phyloP scores from a whole-genome alignment of 2,797 vertebrate species.

The Phyllotis vaccarum region DNA sequence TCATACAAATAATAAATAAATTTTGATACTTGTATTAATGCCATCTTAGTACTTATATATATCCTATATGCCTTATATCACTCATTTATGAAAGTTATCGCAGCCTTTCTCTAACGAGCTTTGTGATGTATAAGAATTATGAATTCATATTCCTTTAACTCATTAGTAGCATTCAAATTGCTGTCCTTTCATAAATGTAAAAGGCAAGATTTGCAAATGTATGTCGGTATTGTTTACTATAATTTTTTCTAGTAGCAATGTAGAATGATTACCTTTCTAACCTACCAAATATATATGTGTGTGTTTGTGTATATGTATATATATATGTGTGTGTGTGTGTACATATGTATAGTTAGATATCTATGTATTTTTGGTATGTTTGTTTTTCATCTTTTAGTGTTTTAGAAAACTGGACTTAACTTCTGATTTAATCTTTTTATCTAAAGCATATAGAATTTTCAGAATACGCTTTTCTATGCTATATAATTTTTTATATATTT shows the following conservation, averaged over 20 bases:
- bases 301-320: constrained; percentile 77
- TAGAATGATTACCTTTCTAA: constrained; percentile 63
- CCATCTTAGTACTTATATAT: neutral
- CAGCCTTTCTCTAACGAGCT: constrained; percentile 9
- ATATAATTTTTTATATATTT: constrained; percentile 58
- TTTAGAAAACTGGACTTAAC: constrained; percentile 27
- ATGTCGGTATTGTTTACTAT: constrained; percentile 25
- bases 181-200: constrained; percentile 15
- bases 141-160: neutral
- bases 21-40: constrained; percentile 37
- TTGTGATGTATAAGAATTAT: constrained; percentile 31
- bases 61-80: neutral
- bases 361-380: constrained; percentile 82
- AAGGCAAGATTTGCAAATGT: constrained; percentile 47
- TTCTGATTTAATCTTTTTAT: constrained; percentile 61
- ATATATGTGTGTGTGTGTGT: constrained; percentile 78
- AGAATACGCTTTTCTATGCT: constrained; percentile 48
- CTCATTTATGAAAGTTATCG: constrained; percentile 38
- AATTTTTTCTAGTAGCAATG: constrained; percentile 69
- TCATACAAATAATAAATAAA: neutral
- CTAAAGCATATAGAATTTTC: constrained; percentile 46
- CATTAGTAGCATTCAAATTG: constrained; percentile 48
- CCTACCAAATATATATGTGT: constrained; percentile 77
- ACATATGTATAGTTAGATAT: constrained; percentile 81
- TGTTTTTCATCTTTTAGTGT: constrained; percentile 67